Evolutionary conservation across 2,888 invertebrate species (phyloP).

Genomic region (Meandrusa payeni): DNA sequence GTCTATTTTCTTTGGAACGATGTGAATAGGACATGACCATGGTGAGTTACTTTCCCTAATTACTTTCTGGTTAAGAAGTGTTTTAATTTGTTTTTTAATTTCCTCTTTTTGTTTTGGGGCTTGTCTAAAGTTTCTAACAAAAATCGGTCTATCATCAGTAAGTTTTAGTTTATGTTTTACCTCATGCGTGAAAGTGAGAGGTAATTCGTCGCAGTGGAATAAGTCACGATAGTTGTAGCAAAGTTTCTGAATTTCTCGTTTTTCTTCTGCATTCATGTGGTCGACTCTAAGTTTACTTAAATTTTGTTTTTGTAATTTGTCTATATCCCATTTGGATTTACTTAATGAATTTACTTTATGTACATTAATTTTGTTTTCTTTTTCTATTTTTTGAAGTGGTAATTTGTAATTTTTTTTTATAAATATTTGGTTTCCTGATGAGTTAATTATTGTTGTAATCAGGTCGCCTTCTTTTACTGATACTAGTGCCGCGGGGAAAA

Average conservation of each 20-base stretch:
- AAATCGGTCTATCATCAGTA: not conserved
- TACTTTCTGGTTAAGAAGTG: conserved; percentile 26
- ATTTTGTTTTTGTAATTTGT: conserved; percentile 24
- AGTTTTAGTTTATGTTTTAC: not conserved
- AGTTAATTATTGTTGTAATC: too few relatives aligned
- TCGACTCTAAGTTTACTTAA: conserved; percentile 10
- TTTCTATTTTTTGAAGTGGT: not conserved
- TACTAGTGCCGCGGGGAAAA: not conserved
- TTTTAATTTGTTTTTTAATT: conserved; percentile 2
- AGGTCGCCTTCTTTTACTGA: too few relatives aligned
- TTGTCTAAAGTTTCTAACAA: conserved; percentile 4
- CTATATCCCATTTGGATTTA: not conserved
- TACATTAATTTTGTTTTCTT: not conserved
- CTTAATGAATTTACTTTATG: not conserved
- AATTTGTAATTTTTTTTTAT: too few relatives aligned
- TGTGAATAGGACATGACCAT: not conserved
- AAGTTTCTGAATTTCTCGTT: conserved; percentile 24
- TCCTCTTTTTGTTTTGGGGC: conserved; percentile 29
- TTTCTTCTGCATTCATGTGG: conserved; percentile 34
- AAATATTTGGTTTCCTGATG: too few relatives aligned
- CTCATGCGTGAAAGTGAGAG: conserved; percentile 4
- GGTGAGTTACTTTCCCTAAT: conserved; percentile 25
- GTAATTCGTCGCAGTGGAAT: conserved; percentile 7
- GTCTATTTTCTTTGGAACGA: not conserved
- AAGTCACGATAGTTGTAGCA: conserved; percentile 9